phyloP scores from a whole-genome alignment of 2,113 vertebrate genomes.

The Smithornis capensis region DNA sequence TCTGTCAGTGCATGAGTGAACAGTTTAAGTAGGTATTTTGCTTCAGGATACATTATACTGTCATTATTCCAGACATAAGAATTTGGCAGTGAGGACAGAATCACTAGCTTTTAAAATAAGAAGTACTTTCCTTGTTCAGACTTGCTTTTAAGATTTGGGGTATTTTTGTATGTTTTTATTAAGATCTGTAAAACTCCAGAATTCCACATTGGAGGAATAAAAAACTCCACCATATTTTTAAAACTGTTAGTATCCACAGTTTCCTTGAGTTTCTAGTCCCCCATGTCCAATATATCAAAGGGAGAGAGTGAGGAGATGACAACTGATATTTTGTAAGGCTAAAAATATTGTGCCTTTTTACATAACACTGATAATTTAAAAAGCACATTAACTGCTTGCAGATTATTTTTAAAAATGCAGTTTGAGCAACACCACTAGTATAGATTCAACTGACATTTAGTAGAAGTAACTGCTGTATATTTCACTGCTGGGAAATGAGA shows the following conservation, averaged over 20 bases:
- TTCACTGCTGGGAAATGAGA: constrained; percentile 15
- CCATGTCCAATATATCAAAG: constrained; percentile 5
- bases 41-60: background rate
- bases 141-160: background rate
- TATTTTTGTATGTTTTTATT: constrained; percentile 5
- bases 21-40: background rate
- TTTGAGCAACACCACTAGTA: constrained; percentile 38
- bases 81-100: background rate
- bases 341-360: constrained; percentile 61
- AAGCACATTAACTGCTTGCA: constrained; percentile 45
- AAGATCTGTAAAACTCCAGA: background rate
- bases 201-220: background rate
- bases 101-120: background rate
- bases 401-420: constrained; percentile 58
- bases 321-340: constrained; percentile 56
- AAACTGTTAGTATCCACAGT: background rate
- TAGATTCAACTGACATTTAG: constrained; percentile 42
- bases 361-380: constrained; percentile 41
- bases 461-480: constrained; percentile 9
- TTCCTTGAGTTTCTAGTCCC: background rate
- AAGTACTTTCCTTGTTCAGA: background rate
- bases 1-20: constrained; percentile 10
- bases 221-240: background rate
- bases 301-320: constrained; percentile 38
- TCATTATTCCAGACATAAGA: background rate